Percentiles rank a stretch among this genome's conserved stretches.
phyloP scores from a whole-genome alignment of 1,140 invertebrate genomes.

The Drosophila miranda region DNA sequence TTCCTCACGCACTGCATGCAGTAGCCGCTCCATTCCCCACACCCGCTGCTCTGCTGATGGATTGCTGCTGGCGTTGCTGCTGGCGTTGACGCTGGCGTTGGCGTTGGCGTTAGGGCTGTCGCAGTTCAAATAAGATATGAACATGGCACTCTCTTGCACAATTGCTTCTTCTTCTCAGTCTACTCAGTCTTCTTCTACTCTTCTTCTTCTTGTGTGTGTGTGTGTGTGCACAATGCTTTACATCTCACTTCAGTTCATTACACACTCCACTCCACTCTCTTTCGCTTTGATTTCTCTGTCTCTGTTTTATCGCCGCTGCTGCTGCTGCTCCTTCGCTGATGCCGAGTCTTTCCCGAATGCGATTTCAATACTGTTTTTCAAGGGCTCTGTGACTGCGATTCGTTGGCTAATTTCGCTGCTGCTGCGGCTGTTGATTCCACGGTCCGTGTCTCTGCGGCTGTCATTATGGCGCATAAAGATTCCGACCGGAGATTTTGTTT shows the following conservation, averaged over 20 bases:
- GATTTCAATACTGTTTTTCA: constrained; percentile 20
- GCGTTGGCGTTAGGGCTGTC: constrained; percentile 46
- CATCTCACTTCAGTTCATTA: constrained; percentile 62
- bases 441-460: constrained; percentile 34
- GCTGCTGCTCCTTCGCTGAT: constrained; percentile 2
- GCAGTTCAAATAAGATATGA: constrained; percentile 78
- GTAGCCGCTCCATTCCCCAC: constrained; percentile 66
- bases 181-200: background rate
- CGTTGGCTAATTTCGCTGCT: constrained; percentile 2
- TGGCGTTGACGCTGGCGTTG: constrained; percentile 13
- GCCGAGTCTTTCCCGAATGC: constrained; percentile 2
- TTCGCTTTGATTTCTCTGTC: constrained; percentile 16
- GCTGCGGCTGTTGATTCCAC: constrained; percentile 6
- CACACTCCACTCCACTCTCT: constrained; percentile 36
- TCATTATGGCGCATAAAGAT: constrained; percentile 65
- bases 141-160: constrained; percentile 54
- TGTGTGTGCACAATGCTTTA: constrained; percentile 15
- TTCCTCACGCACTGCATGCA: constrained; percentile 73
- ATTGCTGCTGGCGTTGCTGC: constrained; percentile 14
- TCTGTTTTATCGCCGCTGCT: background rate
- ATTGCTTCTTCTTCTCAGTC: constrained; percentile 4
- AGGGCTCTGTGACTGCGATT: constrained; percentile 18
- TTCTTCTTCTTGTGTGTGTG: background rate
- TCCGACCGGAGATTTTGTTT: constrained; percentile 39
- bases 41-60: constrained; percentile 24